Percentiles rank a stretch among this genome's conserved stretches.
These are phyloP conservation scores for Stomatorhinus ivindoensis DNA, from an alignment of 2,113 vertebrate species.

Conservation along the genomic window DNA sequence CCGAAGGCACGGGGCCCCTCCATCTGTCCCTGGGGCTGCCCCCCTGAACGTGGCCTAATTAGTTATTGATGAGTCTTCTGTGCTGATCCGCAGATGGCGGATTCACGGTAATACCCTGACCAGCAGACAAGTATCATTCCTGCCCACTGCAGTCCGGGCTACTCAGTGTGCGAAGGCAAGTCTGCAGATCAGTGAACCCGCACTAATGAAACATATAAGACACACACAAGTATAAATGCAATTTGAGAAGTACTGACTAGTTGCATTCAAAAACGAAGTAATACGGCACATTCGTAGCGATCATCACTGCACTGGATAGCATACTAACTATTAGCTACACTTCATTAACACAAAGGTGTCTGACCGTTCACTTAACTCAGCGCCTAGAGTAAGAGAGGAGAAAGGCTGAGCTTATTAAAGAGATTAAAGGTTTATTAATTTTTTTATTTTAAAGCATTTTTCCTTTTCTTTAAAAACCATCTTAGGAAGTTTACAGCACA, in stretches of 20 bases:
- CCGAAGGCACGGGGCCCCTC: not conserved
- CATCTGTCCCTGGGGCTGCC: not conserved
- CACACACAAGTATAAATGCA: not conserved
- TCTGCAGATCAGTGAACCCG: not conserved
- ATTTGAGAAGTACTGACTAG: not conserved
- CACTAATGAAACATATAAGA: not conserved
- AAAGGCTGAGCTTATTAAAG: not conserved
- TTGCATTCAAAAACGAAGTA: not conserved
- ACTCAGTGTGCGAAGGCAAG: not conserved
- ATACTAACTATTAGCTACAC: not conserved
- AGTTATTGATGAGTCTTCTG: conserved; percentile 1
- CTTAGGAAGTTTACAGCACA: conserved; percentile 35
- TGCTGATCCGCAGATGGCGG: not conserved
- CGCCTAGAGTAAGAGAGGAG: not conserved
- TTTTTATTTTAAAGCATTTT: conserved; percentile 28
- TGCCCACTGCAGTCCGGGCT: not conserved
- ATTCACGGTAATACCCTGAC: not conserved
- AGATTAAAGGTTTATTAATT: conserved; percentile 7
- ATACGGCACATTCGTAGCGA: not conserved
- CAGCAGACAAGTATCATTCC: not conserved
- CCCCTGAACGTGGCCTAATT: not conserved
- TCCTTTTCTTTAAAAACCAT: conserved; percentile 24
- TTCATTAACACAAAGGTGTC: not conserved
- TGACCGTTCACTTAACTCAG: not conserved
- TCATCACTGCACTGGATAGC: not conserved